Conservation (phyloP, 1,140 invertebrate genomes). For the Hylyphantes graminicola region DNA sequence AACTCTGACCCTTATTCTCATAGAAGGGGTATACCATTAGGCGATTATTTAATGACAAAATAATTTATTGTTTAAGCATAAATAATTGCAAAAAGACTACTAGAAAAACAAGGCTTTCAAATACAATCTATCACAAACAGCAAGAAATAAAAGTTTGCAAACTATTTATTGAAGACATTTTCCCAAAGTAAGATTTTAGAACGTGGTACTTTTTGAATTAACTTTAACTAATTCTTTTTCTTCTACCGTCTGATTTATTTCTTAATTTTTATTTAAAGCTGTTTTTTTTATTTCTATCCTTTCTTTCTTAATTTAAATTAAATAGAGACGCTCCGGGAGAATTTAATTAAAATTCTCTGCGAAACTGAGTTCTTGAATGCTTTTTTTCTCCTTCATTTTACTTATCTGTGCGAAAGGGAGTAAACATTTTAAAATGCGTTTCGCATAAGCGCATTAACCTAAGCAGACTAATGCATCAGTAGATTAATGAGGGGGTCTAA, state of each 20-base stretch:
- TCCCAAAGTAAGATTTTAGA: no score
- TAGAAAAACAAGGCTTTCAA: no score
- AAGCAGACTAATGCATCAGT: slow-evolving; percentile 47
- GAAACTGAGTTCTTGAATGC: not conserved
- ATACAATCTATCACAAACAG: no score
- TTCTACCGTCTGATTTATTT: not conserved
- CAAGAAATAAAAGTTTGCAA: no score
- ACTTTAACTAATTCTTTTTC: not conserved
- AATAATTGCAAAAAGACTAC: no score
- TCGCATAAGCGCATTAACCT: slow-evolving; percentile 34
- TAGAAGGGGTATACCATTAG: no score
- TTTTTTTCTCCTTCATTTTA: no score
- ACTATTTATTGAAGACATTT: no score
- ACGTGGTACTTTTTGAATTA: no score
- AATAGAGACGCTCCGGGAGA: slow-evolving; percentile 49
- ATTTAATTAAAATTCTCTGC: slow-evolving; percentile 52
- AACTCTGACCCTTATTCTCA: no score
- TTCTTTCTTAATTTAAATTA: slow-evolving; percentile 51
- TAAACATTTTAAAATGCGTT: slow-evolving; percentile 59
- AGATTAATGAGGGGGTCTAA: slow-evolving; percentile 51
- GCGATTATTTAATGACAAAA: no score
- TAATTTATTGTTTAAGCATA: no score
- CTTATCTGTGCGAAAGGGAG: not conserved
- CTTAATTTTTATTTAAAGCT: slow-evolving; percentile 18
- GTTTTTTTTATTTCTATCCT: slow-evolving; percentile 1